These are phyloP conservation scores for Rapana venosa DNA, from an alignment of 2,888 invertebrate genomes.

Conservation along the genomic window DNA sequence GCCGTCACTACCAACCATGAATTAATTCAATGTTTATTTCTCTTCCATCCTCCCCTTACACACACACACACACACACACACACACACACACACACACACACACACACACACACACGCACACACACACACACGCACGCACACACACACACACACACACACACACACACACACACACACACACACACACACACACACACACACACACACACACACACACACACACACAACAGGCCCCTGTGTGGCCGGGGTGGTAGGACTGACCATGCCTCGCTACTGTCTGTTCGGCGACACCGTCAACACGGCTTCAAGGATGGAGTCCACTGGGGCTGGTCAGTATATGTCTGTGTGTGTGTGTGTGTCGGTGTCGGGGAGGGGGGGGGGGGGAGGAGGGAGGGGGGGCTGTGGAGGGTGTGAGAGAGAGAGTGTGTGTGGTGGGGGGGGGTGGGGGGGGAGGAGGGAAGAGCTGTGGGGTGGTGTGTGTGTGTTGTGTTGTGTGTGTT, in stretches of 20 bases:
- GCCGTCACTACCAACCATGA: too few relatives aligned
- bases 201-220: neutral
- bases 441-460: neutral
- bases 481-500: neutral
- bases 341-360: neutral
- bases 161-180: neutral
- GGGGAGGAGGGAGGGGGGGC: too few relatives aligned
- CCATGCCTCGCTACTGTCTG: slow-evolving; percentile 2
- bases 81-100: neutral
- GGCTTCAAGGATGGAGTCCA: neutral
- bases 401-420: neutral
- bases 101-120: neutral
- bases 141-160: neutral
- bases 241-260: neutral
- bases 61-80: neutral
- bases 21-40: too few relatives aligned
- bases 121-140: neutral
- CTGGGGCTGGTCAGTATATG: neutral
- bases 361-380: too few relatives aligned
- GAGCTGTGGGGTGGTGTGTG: neutral
- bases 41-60: neutral
- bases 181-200: slow-evolving; percentile 17
- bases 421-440: neutral
- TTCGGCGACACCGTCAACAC: neutral
- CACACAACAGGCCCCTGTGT: neutral